Conservation (phyloP, 1,140 invertebrate genomes). For the Cylas formicarius region DNA sequence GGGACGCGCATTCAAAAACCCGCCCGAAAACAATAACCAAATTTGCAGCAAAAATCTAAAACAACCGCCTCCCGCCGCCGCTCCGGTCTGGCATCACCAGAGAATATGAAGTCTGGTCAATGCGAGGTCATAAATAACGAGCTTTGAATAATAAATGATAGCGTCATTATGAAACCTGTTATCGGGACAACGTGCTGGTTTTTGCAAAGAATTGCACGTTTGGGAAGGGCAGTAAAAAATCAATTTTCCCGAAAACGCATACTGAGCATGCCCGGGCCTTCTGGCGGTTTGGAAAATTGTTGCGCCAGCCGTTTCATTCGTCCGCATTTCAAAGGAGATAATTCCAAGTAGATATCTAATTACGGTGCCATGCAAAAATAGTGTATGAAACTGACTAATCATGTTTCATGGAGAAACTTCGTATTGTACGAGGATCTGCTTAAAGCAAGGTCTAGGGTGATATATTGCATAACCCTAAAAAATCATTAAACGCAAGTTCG, state of each 20-base stretch:
- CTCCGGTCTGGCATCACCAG: constrained; percentile 13
- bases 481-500: no score
- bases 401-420: no score
- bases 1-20: constrained; percentile 6
- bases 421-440: no score
- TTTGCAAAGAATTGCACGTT: constrained; percentile 34
- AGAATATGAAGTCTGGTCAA: constrained; percentile 24
- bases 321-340: no score
- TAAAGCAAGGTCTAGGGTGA: no score
- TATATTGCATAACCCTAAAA: no score
- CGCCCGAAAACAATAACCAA: constrained; percentile 21
- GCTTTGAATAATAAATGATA: constrained; percentile 31
- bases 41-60: constrained; percentile 22
- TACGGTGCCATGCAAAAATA: no score
- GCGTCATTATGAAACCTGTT: constrained; percentile 34
- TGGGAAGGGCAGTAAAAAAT: constrained; percentile 35
- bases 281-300: constrained; percentile 10
- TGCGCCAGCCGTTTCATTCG: constrained; percentile 1
- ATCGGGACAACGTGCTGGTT: constrained; percentile 28
- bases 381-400: no score
- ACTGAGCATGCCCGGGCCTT: constrained; percentile 15
- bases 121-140: constrained; percentile 29
- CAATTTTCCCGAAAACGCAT: constrained; percentile 24
- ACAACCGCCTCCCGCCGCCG: constrained; percentile 14
- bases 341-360: no score